A percentile compares a stretch with the other conserved stretches of the same genome.
Evolutionary conservation across 2,797 vertebrate species (phyloP).

Genomic region (Anniella stebbinsi): DNA sequence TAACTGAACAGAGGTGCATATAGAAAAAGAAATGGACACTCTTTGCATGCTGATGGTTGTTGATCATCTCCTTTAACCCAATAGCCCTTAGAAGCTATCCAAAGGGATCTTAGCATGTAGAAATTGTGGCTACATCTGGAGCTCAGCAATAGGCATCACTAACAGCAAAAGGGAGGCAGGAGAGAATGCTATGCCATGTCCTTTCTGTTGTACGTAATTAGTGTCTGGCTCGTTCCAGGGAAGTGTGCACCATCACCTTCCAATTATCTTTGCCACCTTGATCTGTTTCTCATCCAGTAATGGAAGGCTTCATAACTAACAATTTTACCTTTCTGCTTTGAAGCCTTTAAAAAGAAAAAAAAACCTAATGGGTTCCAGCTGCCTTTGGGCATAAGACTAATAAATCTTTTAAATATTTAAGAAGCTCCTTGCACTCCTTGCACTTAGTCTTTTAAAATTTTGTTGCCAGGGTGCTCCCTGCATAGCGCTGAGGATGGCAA

Average conservation of each 20-base stretch:
- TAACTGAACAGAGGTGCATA: slow-evolving; percentile 28
- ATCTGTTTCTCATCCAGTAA: slow-evolving; percentile 19
- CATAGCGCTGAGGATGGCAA: slow-evolving; percentile 50
- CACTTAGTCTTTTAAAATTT: slow-evolving; percentile 56
- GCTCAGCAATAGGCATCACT: slow-evolving; percentile 34
- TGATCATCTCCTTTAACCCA: slow-evolving; percentile 30
- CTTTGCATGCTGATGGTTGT: slow-evolving; percentile 27
- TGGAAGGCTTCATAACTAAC: not conserved
- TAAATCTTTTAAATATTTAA: slow-evolving; percentile 60
- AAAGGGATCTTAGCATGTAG: not conserved
- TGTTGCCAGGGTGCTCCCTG: slow-evolving; percentile 26
- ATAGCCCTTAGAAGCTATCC: not conserved
- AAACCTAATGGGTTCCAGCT: slow-evolving; percentile 43
- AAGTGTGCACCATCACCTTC: slow-evolving; percentile 22
- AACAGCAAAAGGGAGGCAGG: slow-evolving; percentile 42
- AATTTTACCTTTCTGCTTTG: slow-evolving; percentile 23
- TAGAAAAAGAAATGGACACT: slow-evolving; percentile 13
- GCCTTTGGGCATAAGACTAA: slow-evolving; percentile 26
- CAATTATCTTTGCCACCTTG: slow-evolving; percentile 33
- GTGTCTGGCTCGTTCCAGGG: slow-evolving; percentile 37
- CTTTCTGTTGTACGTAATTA: slow-evolving; percentile 48
- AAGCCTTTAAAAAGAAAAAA: slow-evolving; percentile 35
- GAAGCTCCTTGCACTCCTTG: slow-evolving; percentile 37
- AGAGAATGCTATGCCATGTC: slow-evolving; percentile 32
- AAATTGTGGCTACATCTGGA: not conserved